phyloP scores from a whole-genome alignment of 2,888 invertebrate species.

The Chaitophorus viminalis region DNA sequence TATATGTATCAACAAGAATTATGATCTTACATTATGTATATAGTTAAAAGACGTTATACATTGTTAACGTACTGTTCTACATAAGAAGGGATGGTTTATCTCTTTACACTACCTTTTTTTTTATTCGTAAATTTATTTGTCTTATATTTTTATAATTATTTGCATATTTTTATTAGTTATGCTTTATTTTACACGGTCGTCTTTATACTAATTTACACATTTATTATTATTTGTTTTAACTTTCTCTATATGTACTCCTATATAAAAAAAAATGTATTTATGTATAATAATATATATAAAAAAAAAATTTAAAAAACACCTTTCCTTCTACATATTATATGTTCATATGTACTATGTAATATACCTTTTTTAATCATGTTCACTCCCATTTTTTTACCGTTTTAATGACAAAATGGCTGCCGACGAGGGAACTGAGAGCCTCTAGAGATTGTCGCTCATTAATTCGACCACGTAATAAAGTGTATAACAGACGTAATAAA shows the following conservation, averaged over 20 bases:
- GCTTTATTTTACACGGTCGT: background rate
- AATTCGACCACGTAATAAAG: constrained; percentile 49
- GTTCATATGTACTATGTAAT: background rate
- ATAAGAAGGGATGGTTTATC: background rate
- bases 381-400: constrained; percentile 40
- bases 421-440: constrained; percentile 21
- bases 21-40: background rate
- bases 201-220: constrained; percentile 20
- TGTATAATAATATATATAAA: no score
- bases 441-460: constrained; percentile 40
- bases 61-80: background rate
- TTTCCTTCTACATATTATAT: constrained; percentile 2
- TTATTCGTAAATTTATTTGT: background rate
- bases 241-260: background rate
- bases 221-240: constrained; percentile 45
- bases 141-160: background rate
- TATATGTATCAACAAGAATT: background rate
- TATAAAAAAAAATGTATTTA: no score
- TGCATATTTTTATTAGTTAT: background rate
- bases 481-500: constrained; percentile 55
- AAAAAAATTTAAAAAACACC: background rate
- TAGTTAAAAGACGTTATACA: background rate
- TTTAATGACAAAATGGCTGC: constrained; percentile 61
- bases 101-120: background rate
- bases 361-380: constrained; percentile 44